A percentile compares a stretch with the other conserved stretches of the same genome.
These are phyloP conservation scores for Thalpophila matura DNA, from an alignment of 2,888 invertebrate species.

Conservation along the genomic window DNA sequence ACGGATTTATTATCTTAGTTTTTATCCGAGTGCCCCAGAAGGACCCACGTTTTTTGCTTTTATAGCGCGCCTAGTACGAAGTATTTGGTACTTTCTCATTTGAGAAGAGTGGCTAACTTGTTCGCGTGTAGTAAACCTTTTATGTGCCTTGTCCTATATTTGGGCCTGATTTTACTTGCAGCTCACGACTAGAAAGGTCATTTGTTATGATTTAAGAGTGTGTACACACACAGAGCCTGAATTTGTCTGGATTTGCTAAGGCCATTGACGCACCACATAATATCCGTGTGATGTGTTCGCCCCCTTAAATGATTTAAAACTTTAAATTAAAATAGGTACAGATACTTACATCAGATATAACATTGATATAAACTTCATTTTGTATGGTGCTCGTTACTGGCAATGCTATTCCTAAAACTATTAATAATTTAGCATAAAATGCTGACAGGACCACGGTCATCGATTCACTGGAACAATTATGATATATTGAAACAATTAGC, in stretches of 20 bases:
- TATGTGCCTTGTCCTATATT: neutral
- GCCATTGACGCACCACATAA: too few relatives aligned
- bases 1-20: neutral
- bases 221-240: neutral
- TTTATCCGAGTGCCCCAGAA: too few relatives aligned
- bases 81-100: constrained; percentile 3
- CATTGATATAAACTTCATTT: constrained; percentile 86
- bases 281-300: too few relatives aligned
- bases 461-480: constrained; percentile 90
- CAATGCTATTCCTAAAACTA: constrained; percentile 92
- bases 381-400: constrained; percentile 92
- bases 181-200: neutral
- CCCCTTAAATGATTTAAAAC: neutral
- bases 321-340: neutral
- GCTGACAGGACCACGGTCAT: constrained; percentile 92
- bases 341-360: constrained; percentile 86
- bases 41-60: neutral
- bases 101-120: neutral
- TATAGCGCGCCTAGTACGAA: neutral
- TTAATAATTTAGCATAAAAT: constrained; percentile 92
- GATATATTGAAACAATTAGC: constrained; percentile 66
- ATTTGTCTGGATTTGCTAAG: neutral
- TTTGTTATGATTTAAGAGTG: neutral
- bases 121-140: constrained; percentile 15
- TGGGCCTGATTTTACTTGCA: neutral